A percentile compares a stretch with the other conserved stretches of the same genome.
Conservation (phyloP, 2,113 vertebrate species). For the Bothrops jararaca region DNA sequence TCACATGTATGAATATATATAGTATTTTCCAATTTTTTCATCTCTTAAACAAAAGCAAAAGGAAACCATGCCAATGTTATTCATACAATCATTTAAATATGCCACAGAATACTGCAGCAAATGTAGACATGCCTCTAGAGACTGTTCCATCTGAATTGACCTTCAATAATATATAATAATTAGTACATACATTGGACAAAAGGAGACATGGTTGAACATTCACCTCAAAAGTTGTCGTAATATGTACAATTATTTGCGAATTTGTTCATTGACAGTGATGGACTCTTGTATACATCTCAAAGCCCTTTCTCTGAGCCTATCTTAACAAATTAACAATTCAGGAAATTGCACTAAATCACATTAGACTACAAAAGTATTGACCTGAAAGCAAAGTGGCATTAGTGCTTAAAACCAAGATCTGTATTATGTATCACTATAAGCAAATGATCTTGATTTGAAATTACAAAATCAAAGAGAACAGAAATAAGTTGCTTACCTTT, state of each 20-base stretch:
- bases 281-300: not conserved
- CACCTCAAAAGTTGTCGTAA: not conserved
- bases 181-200: not conserved
- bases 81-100: not conserved
- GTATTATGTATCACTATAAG: not conserved
- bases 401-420: not conserved
- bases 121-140: not conserved
- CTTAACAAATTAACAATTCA: not conserved
- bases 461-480: not conserved
- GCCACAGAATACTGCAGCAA: not conserved
- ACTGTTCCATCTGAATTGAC: not conserved
- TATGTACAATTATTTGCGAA: not conserved
- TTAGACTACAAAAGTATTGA: not conserved
- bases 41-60: not conserved
- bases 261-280: not conserved
- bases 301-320: not conserved
- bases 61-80: not conserved
- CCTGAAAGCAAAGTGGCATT: not conserved
- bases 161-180: not conserved
- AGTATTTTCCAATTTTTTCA: not conserved
- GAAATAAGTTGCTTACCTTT: conserved; percentile 66
- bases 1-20: not conserved
- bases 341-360: not conserved
- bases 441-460: conserved; percentile 3
- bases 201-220: not conserved